Base-by-base conservation (phyloP, 2,113 vertebrate species). In the Microcebus griseorufus region DNA sequence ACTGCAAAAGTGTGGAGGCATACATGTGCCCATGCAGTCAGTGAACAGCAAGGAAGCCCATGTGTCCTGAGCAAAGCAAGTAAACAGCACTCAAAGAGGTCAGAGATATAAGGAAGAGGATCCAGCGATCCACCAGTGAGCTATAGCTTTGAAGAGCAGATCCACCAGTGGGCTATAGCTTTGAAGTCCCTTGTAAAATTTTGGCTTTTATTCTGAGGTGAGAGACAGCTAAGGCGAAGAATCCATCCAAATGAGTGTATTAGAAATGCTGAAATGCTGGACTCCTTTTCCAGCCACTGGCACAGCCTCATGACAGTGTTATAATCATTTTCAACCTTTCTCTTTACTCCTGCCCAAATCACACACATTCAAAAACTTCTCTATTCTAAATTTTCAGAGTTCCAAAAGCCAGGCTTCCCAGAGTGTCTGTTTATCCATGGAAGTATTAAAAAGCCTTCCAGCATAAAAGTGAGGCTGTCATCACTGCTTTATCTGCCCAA, bases 41-140 rank as follows among this genome's bases (percentile, higher is more conserved):
- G 9, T 3, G 16, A 93, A 11, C 10, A 48, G 11, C 3, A 22
- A 39, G 16, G 70, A 27, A 81, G 12, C 27, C 67, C 20, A 20
- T 10, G 1, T 20, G 1, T 1, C 34, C 55, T 2, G 11, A 79
- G 16, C 18, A 6, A 70, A 27, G 13, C 51, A 4, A 58, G 3
- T 6, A 58, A 55, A 17, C 13, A 32, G 18, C 1, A 72, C 22
- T 37, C 37, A 4, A 20, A 22, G 53, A 37, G 29, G 2, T 25
- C 6, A 65, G 51, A 86, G 14, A 72, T 39, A 73, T 3, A 84
- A 78, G 22, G 9, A 81, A 48, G 42, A 78, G 8, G 4, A 9
- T 25, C 2, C 4, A 27, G 13, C 3, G 9, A 67, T 22, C 37
- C 67, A 14, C 3, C 34, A 72, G 3, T 8, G 3, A 0, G 10